Evolutionary conservation across 2,888 invertebrate species (phyloP).

Genomic region (Pammene aurita): DNA sequence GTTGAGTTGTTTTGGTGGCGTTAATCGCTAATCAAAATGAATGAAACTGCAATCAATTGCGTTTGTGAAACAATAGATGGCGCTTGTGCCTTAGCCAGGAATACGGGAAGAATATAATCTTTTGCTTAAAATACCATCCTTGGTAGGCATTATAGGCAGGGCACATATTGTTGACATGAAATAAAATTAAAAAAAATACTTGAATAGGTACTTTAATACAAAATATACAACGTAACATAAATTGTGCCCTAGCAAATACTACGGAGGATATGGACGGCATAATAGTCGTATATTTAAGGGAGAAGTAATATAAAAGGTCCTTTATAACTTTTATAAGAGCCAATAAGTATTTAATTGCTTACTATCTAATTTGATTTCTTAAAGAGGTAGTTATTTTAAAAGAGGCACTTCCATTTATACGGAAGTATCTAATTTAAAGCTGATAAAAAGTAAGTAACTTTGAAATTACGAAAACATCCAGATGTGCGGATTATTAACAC

Average conservation of each 20-base stretch:
- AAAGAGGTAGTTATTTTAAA: too few species aligned
- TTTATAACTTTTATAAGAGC: too few species aligned
- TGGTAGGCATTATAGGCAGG: background rate
- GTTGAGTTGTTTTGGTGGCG: too few species aligned
- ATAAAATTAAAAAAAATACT: background rate
- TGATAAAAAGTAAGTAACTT: constrained; percentile 5
- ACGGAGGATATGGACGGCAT: background rate
- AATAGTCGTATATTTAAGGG: background rate
- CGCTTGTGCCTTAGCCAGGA: too few species aligned
- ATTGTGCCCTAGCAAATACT: constrained; percentile 7
- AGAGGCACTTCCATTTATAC: too few species aligned
- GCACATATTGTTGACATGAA: background rate
- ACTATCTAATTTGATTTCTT: too few species aligned
- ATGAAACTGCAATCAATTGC: too few species aligned
- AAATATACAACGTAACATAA: constrained; percentile 12
- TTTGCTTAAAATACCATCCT: background rate
- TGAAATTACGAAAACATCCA: background rate
- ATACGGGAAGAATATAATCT: too few species aligned
- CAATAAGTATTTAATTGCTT: too few species aligned
- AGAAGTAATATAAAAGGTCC: too few species aligned
- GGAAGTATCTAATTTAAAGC: constrained; percentile 1
- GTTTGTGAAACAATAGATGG: too few species aligned
- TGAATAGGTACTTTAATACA: constrained; percentile 14
- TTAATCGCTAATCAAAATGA: too few species aligned
- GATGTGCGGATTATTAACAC: background rate